These are phyloP conservation scores for Drosophila kikkawai DNA, from an alignment of 1,140 invertebrate genomes.

Conservation along the genomic window DNA sequence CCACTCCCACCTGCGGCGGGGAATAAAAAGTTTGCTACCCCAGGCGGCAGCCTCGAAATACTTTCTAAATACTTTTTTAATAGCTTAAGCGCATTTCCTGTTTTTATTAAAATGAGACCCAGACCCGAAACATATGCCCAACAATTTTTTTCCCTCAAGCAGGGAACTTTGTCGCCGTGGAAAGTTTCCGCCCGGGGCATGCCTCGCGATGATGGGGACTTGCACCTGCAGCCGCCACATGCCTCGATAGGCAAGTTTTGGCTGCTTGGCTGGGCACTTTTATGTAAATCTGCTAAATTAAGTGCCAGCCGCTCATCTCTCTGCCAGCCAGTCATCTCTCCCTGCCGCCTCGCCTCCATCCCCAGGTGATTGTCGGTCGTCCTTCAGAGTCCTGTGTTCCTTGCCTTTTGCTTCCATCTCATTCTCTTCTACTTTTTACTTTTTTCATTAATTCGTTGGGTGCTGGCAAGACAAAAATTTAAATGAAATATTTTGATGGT, in stretches of 20 bases:
- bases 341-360: background rate
- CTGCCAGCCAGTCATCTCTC: slow-evolving; percentile 47
- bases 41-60: slow-evolving; percentile 56
- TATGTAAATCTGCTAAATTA: slow-evolving; percentile 81
- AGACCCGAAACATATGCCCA: slow-evolving; percentile 62
- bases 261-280: slow-evolving; percentile 42
- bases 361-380: slow-evolving; percentile 21
- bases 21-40: slow-evolving; percentile 55
- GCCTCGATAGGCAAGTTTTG: slow-evolving; percentile 24
- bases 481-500: slow-evolving; percentile 71
- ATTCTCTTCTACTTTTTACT: slow-evolving; percentile 27
- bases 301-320: slow-evolving; percentile 71
- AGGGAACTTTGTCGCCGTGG: slow-evolving; percentile 70
- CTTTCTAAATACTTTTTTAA: slow-evolving; percentile 82
- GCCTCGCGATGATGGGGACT: slow-evolving; percentile 25
- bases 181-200: slow-evolving; percentile 50
- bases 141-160: slow-evolving; percentile 46
- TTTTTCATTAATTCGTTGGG: slow-evolving; percentile 67
- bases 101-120: slow-evolving; percentile 71
- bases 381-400: slow-evolving; percentile 25
- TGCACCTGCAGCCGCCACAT: slow-evolving; percentile 64
- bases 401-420: slow-evolving; percentile 47
- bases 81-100: slow-evolving; percentile 81
- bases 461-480: slow-evolving; percentile 59
- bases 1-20: slow-evolving; percentile 27